Evolutionary conservation across 1,140 invertebrate genomes (phyloP).

Genomic region (Euglossa dilemma): DNA sequence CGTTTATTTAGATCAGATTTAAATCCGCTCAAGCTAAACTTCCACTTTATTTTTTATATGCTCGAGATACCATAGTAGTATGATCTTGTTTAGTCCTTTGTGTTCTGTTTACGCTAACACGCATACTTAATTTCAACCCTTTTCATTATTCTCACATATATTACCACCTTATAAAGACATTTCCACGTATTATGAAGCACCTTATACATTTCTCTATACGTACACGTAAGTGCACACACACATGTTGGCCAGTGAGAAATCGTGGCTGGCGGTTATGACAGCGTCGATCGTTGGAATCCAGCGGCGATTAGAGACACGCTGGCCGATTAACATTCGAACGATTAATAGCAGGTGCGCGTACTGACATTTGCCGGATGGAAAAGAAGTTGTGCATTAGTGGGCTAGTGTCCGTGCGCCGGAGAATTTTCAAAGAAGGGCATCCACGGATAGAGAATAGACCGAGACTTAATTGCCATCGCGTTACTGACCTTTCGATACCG

Average conservation of each 20-base stretch:
- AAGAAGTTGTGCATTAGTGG: not conserved
- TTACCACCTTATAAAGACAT: too few relatives aligned
- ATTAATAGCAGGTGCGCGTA: constrained; percentile 28
- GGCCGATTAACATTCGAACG: constrained; percentile 54
- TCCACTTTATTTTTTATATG: too few relatives aligned
- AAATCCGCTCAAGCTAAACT: too few relatives aligned
- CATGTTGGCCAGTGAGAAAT: constrained; percentile 5
- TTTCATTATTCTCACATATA: too few relatives aligned
- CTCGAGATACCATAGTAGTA: too few relatives aligned
- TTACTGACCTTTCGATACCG: constrained; percentile 54
- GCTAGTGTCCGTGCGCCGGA: not conserved
- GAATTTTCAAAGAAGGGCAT: constrained; percentile 29
- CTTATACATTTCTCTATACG: not conserved
- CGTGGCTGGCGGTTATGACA: constrained; percentile 35
- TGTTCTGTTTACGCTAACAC: too few relatives aligned
- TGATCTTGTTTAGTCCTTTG: too few relatives aligned
- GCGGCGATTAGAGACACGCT: constrained; percentile 26
- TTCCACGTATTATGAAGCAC: too few relatives aligned
- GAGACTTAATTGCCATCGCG: constrained; percentile 35
- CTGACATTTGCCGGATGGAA: constrained; percentile 49
- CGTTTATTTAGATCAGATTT: too few relatives aligned
- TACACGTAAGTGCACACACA: not conserved
- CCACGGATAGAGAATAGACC: constrained; percentile 3
- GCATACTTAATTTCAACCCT: too few relatives aligned
- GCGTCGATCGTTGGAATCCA: constrained; percentile 46